These are phyloP conservation scores for Peromyscus aztecus DNA, from an alignment of 2,797 vertebrate genomes.

Conservation along the genomic window DNA sequence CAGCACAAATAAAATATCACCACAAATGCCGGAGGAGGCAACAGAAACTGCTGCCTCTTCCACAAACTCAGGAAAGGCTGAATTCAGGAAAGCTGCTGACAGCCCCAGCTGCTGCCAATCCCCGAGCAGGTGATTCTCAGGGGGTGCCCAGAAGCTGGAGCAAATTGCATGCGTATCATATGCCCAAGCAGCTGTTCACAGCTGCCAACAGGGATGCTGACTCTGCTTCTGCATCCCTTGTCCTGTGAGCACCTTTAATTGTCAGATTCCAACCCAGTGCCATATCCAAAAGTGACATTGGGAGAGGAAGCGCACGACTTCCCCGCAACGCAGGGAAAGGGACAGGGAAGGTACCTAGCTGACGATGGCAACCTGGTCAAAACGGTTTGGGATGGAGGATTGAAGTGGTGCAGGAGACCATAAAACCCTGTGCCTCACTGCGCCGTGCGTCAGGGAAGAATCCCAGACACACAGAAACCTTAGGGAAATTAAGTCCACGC, in stretches of 20 bases:
- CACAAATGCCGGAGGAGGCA: neutral
- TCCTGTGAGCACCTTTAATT: neutral
- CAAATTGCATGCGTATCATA: neutral
- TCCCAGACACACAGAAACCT: neutral
- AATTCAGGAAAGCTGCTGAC: slow-evolving; percentile 5
- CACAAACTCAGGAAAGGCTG: neutral
- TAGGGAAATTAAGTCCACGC: neutral
- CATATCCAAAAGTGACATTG: neutral
- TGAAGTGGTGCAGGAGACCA: neutral
- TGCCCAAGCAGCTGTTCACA: slow-evolving; percentile 24
- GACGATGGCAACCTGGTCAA: neutral
- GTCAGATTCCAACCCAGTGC: neutral
- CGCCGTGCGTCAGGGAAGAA: neutral
- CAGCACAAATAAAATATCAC: too few relatives aligned
- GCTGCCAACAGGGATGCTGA: neutral
- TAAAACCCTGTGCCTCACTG: neutral
- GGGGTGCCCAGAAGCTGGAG: neutral
- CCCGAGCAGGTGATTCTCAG: slow-evolving; percentile 37
- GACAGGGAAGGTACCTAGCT: neutral
- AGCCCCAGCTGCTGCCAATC: neutral
- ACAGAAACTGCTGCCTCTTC: slow-evolving; percentile 11
- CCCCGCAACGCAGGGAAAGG: neutral
- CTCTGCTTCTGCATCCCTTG: neutral
- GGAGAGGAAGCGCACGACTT: neutral
- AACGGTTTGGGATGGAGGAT: neutral